These are phyloP conservation scores for Hyperoplus immaculatus DNA, from an alignment of 2,797 vertebrate species.

Conservation along the genomic window DNA sequence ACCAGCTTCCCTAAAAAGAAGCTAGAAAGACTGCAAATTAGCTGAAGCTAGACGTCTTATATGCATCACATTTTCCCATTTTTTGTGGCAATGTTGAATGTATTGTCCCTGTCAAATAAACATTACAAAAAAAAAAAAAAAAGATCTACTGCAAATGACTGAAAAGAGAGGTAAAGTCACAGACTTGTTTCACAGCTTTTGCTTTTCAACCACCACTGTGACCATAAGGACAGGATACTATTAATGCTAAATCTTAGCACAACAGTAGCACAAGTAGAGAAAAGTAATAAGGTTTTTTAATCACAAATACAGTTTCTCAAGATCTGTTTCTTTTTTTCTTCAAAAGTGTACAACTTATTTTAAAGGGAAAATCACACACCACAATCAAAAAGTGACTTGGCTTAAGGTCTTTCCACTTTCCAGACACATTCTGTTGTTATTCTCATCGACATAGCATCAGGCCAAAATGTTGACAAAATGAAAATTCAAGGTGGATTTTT, in stretches of 20 bases:
- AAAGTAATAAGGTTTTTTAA: background rate
- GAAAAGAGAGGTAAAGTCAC: background rate
- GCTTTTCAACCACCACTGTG: background rate
- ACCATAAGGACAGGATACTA: background rate
- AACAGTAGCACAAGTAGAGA: background rate
- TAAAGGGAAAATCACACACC: background rate
- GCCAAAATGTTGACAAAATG: conserved; percentile 26
- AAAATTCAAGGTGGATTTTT: conserved; percentile 31
- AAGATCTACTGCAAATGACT: conserved; percentile 9
- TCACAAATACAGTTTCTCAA: background rate
- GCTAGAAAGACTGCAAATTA: too few relatives aligned
- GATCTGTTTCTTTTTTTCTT: background rate
- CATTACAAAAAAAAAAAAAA: conserved; percentile 11
- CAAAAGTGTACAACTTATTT: background rate
- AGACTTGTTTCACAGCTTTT: background rate
- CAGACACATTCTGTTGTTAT: conserved; percentile 18
- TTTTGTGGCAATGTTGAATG: too few relatives aligned
- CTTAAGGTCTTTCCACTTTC: background rate
- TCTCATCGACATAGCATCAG: conserved; percentile 7
- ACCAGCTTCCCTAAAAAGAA: conserved; percentile 14
- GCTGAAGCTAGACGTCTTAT: too few relatives aligned
- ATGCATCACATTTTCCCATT: too few relatives aligned
- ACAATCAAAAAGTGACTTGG: conserved; percentile 11
- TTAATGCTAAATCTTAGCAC: background rate
- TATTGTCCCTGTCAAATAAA: too few relatives aligned